Base-by-base conservation (phyloP, 1,140 invertebrate species). In the Drosophila littoralis region DNA sequence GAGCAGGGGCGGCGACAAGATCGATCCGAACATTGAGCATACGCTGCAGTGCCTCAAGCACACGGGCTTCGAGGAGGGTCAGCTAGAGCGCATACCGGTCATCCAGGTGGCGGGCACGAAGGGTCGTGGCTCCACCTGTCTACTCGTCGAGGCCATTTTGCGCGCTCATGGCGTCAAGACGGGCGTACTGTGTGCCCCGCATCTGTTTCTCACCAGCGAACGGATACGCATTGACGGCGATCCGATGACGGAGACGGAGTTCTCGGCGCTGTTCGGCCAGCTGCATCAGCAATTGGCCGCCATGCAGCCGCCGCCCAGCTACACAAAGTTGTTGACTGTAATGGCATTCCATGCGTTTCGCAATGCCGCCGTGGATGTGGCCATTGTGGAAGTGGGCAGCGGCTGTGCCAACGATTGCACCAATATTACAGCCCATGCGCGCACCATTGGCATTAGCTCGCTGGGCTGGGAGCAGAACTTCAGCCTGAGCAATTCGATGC, bases 171-270 rank as follows among this genome's bases (percentile, higher is more conserved):
- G 98, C 5, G 96, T 95, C 77, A 96, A 94, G 81, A 99, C 98
- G 0, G 99, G 99, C 1, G 97, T 99, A 75, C 99, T 95, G 91
- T 97, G 97, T 45, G 99, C 98, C 0, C 99, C 99, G 1, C 99
- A 99, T 93, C 92, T 99, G 7, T 93, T 99, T 1, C 95, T 96
- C 33, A 97, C 98, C 0, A 93, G 96, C n/a, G 99, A 99, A 92
- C 93, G 99, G 52, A 98, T 99, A 68, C 94, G 96, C 57, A 95
- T 99, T n/a, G 95, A 98, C 93, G 98, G 98, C 0, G 77, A 93
- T 42, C 95, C 97, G 0, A 93, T 99, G 35, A 93, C 93, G 2
- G 94, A 97, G 78, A 92, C 94, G 0, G 84, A 94, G 65, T 99
- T 99, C 93, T 93, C 95, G 0, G 71, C 94, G 6, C 94, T 97